Conservation (phyloP, 2,113 vertebrate species). For the Aplodontia rufa region DNA sequence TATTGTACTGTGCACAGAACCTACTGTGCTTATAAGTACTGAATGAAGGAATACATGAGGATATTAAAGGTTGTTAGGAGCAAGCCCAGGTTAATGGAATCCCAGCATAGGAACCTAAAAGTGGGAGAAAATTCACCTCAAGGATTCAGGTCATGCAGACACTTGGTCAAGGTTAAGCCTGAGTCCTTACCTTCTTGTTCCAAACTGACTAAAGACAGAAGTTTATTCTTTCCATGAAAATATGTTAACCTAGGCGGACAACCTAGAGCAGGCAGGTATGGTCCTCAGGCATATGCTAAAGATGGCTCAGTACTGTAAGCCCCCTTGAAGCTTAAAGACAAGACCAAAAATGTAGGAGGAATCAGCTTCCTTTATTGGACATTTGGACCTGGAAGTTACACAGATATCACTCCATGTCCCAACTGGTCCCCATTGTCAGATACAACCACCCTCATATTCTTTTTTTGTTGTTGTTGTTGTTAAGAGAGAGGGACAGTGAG, state of each 20-base stretch:
- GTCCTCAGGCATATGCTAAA: neutral
- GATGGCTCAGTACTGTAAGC: neutral
- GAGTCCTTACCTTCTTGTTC: neutral
- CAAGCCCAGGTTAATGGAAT: neutral
- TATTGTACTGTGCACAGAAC: neutral
- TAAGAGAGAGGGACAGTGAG: too few relatives aligned
- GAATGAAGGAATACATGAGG: neutral
- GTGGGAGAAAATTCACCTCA: neutral
- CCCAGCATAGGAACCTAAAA: neutral
- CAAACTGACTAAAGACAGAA: neutral
- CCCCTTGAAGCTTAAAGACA: neutral
- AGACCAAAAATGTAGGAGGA: neutral
- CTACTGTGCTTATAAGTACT: neutral
- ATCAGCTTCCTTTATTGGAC: neutral
- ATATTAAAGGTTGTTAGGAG: neutral
- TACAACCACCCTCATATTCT: too few relatives aligned
- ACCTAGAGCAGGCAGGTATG: neutral
- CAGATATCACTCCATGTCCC: neutral
- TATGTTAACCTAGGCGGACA: neutral
- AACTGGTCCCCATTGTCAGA: neutral
- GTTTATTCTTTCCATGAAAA: neutral
- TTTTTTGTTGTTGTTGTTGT: too few relatives aligned
- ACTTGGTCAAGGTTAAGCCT: neutral
- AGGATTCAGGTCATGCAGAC: neutral
- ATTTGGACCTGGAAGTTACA: neutral